Percentiles rank a stretch among this genome's conserved stretches.
phyloP scores from a whole-genome alignment of 2,797 vertebrate species.

The Acanthornis magna region DNA sequence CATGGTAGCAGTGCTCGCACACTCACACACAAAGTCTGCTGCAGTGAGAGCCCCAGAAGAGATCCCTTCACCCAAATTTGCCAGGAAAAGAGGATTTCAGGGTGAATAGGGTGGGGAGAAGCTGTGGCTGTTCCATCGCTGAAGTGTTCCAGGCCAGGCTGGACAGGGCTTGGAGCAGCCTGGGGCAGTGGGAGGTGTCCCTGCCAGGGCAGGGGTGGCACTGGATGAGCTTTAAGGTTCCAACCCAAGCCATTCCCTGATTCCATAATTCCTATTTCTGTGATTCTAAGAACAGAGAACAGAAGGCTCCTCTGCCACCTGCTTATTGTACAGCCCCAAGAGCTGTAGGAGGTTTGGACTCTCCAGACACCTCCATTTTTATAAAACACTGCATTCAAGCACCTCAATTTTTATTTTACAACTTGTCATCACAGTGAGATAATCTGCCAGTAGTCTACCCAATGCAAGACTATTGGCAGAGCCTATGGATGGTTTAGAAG shows the following conservation, averaged over 20 bases:
- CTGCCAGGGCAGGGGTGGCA: background rate
- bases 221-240: fast-evolving
- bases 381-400: background rate
- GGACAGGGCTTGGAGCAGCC: background rate
- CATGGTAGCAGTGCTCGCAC: background rate
- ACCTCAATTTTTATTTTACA: background rate
- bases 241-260: background rate
- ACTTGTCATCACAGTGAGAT: background rate
- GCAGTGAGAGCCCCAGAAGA: background rate
- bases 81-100: background rate
- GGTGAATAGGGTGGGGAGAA: fast-evolving
- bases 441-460: no score
- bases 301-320: background rate
- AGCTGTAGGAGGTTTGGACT: background rate
- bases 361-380: background rate
- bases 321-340: background rate
- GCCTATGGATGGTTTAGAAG: fast-evolving
- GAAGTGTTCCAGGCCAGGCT: background rate
- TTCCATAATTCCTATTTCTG: background rate
- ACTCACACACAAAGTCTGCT: background rate
- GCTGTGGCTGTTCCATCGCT: background rate
- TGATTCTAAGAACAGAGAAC: background rate
- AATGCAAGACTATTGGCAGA: background rate
- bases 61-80: background rate
- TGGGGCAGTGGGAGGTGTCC: background rate